These are phyloP conservation scores for Caenorhabditis sp. DNA, from an alignment of 2,888 invertebrate species.

Conservation along the genomic window DNA sequence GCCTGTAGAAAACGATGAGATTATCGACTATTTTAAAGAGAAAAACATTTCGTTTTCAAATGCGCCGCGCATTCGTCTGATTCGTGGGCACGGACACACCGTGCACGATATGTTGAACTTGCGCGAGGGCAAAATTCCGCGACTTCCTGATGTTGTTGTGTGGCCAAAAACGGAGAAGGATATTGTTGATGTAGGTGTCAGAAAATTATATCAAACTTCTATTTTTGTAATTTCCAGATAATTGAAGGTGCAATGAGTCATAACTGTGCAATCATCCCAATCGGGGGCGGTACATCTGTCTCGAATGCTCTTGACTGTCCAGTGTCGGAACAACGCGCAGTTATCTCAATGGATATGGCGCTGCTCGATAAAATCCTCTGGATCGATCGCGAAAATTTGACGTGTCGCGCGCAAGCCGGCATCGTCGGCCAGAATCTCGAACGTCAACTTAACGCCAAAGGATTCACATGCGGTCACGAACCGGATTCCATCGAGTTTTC, in stretches of 20 bases:
- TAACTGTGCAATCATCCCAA: conserved; percentile 83
- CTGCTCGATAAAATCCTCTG: conserved; percentile 93
- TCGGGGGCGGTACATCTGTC: conserved; percentile 69
- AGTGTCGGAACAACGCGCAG: conserved; percentile 79
- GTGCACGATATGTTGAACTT: conserved; percentile 85
- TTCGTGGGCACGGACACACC: conserved; percentile 67
- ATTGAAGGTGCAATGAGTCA: conserved; percentile 81
- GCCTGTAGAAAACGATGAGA: conserved; percentile 83
- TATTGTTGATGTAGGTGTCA: conserved; percentile 26
- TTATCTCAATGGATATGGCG: conserved; percentile 89
- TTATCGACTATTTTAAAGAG: conserved; percentile 87
- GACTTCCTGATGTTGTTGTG: conserved; percentile 90
- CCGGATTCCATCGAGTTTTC: conserved; percentile 96
- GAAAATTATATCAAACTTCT: not conserved
- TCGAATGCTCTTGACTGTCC: conserved; percentile 66
- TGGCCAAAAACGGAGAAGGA: conserved; percentile 79
- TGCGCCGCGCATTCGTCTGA: conserved; percentile 73
- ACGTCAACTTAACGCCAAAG: conserved; percentile 51
- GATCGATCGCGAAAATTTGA: conserved; percentile 86
- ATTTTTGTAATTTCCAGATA: too few species aligned
- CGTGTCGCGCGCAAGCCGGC: conserved; percentile 80
- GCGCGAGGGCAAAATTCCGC: conserved; percentile 78
- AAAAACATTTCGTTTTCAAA: conserved; percentile 84
- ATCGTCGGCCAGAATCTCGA: conserved; percentile 64
- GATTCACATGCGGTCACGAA: conserved; percentile 82